Conservation (phyloP, 2,113 vertebrate species). For the Oryzias woworae region DNA sequence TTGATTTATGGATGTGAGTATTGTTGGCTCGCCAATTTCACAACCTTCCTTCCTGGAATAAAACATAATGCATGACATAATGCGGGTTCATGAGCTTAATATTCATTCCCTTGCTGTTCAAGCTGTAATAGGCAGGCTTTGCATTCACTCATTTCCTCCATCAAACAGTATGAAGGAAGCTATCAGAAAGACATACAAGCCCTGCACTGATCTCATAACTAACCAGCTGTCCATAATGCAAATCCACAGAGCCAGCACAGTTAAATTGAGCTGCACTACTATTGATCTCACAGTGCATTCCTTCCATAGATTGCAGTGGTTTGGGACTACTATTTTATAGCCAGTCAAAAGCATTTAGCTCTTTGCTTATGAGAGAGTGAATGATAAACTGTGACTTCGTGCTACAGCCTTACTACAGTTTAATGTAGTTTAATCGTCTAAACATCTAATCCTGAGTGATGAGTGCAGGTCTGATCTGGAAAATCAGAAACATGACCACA, state of each 20-base stretch:
- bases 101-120: constrained; percentile 20
- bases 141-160: neutral
- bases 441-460: no score
- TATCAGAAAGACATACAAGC: constrained; percentile 1
- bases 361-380: no score
- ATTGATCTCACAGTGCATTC: constrained; percentile 43
- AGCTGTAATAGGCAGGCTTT: neutral
- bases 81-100: constrained; percentile 26
- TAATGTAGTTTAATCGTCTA: no score
- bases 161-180: neutral
- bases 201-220: constrained; percentile 19
- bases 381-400: no score
- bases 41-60: constrained; percentile 31
- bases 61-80: constrained; percentile 27
- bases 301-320: neutral
- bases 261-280: constrained; percentile 54
- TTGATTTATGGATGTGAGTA: constrained; percentile 9
- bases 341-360: constrained; percentile 42
- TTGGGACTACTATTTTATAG: constrained; percentile 31
- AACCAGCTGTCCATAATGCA: constrained; percentile 3
- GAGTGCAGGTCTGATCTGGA: constrained; percentile 42
- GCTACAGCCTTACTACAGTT: no score
- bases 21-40: constrained; percentile 33
- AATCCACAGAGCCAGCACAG: constrained; percentile 35
- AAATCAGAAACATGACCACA: constrained; percentile 42